Evolutionary conservation across 2,888 invertebrate genomes (phyloP).

Genomic region (Agrotis ipsilon): DNA sequence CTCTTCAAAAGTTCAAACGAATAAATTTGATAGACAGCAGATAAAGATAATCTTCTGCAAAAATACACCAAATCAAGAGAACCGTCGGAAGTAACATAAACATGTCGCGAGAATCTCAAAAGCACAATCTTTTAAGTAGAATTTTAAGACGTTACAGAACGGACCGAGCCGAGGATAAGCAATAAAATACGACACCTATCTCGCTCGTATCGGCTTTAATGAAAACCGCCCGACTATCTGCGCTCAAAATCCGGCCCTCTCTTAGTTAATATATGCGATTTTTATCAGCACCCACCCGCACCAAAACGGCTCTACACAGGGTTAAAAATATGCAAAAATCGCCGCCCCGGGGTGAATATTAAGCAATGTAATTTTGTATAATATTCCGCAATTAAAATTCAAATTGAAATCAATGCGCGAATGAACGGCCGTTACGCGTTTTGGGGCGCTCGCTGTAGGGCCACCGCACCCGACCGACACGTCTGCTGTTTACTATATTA

Average conservation of each 20-base stretch:
- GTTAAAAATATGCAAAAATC: conserved; percentile 91
- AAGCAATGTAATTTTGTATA: conserved; percentile 90
- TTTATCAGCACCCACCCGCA: conserved; percentile 81
- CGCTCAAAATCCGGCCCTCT: conserved; percentile 75
- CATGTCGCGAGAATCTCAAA: conserved; percentile 69
- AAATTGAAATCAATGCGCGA: conserved; percentile 91
- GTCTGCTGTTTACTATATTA: conserved; percentile 61
- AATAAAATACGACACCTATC: conserved; percentile 84
- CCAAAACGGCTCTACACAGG: conserved; percentile 76
- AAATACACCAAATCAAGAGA: conserved; percentile 62
- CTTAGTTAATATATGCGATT: conserved; percentile 87
- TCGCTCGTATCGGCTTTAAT: conserved; percentile 83
- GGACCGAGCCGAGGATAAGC: conserved; percentile 73
- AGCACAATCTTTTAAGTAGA: conserved; percentile 71
- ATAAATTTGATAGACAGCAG: conserved; percentile 42
- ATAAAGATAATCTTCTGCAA: conserved; percentile 46
- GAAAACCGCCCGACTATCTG: conserved; percentile 82
- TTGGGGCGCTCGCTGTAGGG: conserved; percentile 39
- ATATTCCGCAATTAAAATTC: conserved; percentile 91
- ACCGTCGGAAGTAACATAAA: conserved; percentile 72
- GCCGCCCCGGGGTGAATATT: conserved; percentile 88
- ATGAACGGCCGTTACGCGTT: conserved; percentile 76
- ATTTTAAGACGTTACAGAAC: conserved; percentile 72
- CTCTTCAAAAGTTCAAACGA: conserved; percentile 21
- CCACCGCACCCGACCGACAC: conserved; percentile 32